Conservation (phyloP, 1,140 invertebrate species). For the Drosophila fuyamai region DNA sequence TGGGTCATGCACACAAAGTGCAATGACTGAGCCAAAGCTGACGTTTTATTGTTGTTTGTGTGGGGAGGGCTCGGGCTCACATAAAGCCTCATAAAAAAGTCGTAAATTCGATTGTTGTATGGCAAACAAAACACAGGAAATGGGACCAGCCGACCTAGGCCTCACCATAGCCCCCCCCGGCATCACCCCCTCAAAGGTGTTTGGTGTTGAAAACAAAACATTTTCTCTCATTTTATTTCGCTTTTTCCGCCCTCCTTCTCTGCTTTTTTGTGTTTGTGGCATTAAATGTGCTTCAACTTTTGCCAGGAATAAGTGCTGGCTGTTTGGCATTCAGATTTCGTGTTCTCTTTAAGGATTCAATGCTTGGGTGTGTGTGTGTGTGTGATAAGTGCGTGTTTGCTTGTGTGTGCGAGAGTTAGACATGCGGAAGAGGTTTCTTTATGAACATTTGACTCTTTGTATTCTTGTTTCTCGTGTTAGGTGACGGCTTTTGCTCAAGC, state of each 20-base stretch:
- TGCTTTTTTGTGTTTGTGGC: conserved; percentile 40
- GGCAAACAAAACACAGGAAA: conserved; percentile 77
- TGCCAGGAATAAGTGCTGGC: conserved; percentile 17
- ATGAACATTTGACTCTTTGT: neutral
- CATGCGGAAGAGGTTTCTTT: conserved; percentile 20
- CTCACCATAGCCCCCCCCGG: conserved; percentile 4
- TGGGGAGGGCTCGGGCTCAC: conserved; percentile 50
- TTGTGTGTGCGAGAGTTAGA: conserved; percentile 3
- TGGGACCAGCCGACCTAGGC: conserved; percentile 56
- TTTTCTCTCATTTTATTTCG: conserved; percentile 57
- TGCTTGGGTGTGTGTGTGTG: conserved; percentile 4
- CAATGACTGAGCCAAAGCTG: conserved; percentile 75
- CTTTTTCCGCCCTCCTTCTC: conserved; percentile 36
- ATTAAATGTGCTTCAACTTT: conserved; percentile 77
- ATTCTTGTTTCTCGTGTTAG: neutral
- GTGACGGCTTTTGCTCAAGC: neutral
- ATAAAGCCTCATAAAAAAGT: conserved; percentile 81
- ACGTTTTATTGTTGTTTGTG: conserved; percentile 74
- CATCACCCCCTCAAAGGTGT: conserved; percentile 63
- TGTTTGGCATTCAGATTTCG: conserved; percentile 14
- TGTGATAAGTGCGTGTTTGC: neutral
- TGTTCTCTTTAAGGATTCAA: conserved; percentile 28
- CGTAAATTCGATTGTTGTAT: conserved; percentile 81
- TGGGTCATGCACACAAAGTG: conserved; percentile 64
- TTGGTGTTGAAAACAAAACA: conserved; percentile 81